These are phyloP conservation scores for Pinctada fucata DNA, from an alignment of 2,888 invertebrate species.

Conservation along the genomic window DNA sequence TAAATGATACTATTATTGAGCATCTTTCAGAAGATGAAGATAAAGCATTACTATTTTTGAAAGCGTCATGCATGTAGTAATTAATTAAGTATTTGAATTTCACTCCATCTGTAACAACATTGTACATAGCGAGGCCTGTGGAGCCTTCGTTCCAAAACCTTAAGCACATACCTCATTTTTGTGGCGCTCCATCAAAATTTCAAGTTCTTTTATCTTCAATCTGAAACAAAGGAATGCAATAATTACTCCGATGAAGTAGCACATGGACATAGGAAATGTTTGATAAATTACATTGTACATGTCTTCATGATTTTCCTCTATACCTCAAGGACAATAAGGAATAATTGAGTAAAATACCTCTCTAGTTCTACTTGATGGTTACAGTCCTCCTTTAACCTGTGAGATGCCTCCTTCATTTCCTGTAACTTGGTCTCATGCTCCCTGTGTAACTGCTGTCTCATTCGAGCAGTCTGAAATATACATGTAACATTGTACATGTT, in stretches of 20 bases:
- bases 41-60: too few species aligned
- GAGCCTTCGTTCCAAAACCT: too few species aligned
- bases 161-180: conserved; percentile 67
- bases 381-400: conserved; percentile 76
- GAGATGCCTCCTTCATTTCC: conserved; percentile 77
- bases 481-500: neutral
- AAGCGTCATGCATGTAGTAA: too few species aligned
- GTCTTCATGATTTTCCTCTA: too few species aligned
- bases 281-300: too few species aligned
- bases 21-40: neutral
- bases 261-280: too few species aligned
- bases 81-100: neutral
- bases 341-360: conserved; percentile 61
- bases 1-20: neutral
- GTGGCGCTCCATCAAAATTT: conserved; percentile 70
- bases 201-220: conserved; percentile 68
- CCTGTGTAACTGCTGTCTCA: conserved; percentile 71
- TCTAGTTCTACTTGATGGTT: conserved; percentile 76
- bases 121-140: too few species aligned
- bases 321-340: too few species aligned
- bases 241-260: too few species aligned
- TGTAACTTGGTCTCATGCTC: conserved; percentile 75
- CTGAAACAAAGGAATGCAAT: conserved; percentile 54
- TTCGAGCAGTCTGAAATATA: conserved; percentile 64
- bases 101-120: too few species aligned